Conservation (phyloP, 2,113 vertebrate species). For the Lamprologus sp. region DNA sequence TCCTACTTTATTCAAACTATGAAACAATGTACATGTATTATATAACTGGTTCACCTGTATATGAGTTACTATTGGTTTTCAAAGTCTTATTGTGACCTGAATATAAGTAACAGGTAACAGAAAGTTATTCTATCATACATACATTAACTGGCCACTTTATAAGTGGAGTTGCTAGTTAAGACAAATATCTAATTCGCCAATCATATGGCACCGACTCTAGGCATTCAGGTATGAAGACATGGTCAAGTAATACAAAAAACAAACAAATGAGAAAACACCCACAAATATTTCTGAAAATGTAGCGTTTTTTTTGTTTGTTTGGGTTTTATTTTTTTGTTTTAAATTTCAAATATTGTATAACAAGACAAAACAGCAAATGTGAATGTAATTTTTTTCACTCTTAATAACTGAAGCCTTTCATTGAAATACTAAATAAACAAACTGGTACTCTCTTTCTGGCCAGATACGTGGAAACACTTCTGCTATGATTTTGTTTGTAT, state of each 20-base stretch:
- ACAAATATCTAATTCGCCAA: fast-evolving
- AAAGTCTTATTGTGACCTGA: neutral
- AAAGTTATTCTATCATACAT: neutral
- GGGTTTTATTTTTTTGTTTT: neutral
- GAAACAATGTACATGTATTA: neutral
- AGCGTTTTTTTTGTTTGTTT: fast-evolving
- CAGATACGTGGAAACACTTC: neutral
- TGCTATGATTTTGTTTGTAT: neutral
- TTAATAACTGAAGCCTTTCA: neutral
- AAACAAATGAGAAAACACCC: neutral
- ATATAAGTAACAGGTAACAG: neutral
- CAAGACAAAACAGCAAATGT: neutral
- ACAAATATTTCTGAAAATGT: neutral
- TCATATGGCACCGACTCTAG: neutral
- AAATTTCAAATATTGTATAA: neutral
- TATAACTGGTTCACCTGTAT: neutral
- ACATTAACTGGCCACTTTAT: neutral
- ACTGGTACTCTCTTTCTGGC: neutral
- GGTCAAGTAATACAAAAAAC: neutral
- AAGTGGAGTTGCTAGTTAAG: fast-evolving
- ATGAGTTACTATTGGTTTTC: neutral
- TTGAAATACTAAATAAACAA: neutral
- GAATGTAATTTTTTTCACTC: neutral
- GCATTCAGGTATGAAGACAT: neutral
- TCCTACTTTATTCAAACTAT: neutral